Percentiles rank a stretch among this genome's conserved stretches.
phyloP scores from a whole-genome alignment of 1,140 invertebrate species.

The Calephelis nemesis region DNA sequence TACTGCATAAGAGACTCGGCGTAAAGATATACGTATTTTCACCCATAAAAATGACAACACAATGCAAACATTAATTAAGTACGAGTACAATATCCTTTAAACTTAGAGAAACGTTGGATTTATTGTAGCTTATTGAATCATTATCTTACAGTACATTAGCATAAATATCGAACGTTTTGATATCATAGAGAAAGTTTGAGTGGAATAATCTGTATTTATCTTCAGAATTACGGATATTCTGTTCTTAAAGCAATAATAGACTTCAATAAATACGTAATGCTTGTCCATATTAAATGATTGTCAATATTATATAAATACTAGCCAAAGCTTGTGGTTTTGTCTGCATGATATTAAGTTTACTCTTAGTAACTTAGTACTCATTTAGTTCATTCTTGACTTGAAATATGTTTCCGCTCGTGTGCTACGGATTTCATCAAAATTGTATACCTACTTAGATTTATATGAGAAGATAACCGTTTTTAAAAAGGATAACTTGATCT shows the following conservation, averaged over 20 bases:
- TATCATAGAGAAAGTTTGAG: not conserved
- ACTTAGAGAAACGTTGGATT: not conserved
- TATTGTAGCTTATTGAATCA: not conserved
- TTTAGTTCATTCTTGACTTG: no score
- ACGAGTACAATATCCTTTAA: not conserved
- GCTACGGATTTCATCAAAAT: no score
- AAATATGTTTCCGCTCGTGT: no score
- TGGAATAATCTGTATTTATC: slow-evolving; percentile 7
- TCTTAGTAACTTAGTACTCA: no score
- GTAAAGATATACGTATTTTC: no score
- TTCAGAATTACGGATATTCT: slow-evolving; percentile 14
- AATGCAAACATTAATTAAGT: not conserved
- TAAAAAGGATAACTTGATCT: no score
- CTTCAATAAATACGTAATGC: slow-evolving; percentile 12
- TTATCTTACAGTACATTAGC: slow-evolving; percentile 6
- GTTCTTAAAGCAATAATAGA: slow-evolving; percentile 7
- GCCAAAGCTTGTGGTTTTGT: no score
- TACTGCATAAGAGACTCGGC: no score
- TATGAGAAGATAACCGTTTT: no score
- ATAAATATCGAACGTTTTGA: slow-evolving; percentile 15
- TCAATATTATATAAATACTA: not conserved
- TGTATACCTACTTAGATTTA: no score
- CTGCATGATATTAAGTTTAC: no score
- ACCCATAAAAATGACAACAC: not conserved
- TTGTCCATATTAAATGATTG: not conserved